A percentile compares a stretch with the other conserved stretches of the same genome.
phyloP scores from a whole-genome alignment of 2,797 vertebrate genomes.

The Sorex maritimensis region DNA sequence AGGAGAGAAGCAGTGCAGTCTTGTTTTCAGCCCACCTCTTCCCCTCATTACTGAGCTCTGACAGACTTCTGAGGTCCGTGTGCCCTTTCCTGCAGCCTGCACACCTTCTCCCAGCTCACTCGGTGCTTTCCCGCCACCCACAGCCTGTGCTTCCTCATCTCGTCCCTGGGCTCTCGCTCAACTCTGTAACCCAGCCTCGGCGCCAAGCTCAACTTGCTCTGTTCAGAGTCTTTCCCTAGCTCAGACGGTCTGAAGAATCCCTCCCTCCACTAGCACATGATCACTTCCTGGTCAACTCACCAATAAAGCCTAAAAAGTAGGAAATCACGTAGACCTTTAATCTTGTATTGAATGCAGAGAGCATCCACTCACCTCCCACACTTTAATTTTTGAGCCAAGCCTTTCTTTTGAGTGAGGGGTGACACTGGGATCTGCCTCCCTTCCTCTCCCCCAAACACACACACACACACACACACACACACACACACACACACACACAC shows the following conservation, averaged over 20 bases:
- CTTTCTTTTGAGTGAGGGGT: too few relatives aligned
- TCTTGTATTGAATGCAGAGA: too few relatives aligned
- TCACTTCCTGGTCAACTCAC: too few relatives aligned
- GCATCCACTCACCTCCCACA: too few relatives aligned
- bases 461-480: too few relatives aligned
- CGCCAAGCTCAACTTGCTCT: not conserved
- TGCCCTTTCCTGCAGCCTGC: not conserved
- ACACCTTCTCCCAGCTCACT: not conserved
- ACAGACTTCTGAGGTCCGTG: not conserved
- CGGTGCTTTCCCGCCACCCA: not conserved
- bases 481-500: too few relatives aligned
- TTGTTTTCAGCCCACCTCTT: not conserved
- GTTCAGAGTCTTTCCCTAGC: not conserved
- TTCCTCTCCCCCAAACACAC: too few relatives aligned
- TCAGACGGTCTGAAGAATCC: not conserved
- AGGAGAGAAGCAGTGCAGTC: not conserved
- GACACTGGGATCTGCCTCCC: too few relatives aligned
- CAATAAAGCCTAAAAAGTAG: too few relatives aligned
- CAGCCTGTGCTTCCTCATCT: not conserved
- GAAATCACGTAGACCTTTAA: too few relatives aligned
- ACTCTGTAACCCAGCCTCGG: not conserved
- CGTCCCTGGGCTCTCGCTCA: not conserved
- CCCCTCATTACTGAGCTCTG: too few relatives aligned
- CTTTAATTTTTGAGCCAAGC: too few relatives aligned
- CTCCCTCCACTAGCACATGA: not conserved